A percentile compares a stretch with the other conserved stretches of the same genome.
These are phyloP conservation scores for Herpailurus yagouaroundi DNA, from an alignment of 2,113 vertebrate genomes.

Conservation along the genomic window DNA sequence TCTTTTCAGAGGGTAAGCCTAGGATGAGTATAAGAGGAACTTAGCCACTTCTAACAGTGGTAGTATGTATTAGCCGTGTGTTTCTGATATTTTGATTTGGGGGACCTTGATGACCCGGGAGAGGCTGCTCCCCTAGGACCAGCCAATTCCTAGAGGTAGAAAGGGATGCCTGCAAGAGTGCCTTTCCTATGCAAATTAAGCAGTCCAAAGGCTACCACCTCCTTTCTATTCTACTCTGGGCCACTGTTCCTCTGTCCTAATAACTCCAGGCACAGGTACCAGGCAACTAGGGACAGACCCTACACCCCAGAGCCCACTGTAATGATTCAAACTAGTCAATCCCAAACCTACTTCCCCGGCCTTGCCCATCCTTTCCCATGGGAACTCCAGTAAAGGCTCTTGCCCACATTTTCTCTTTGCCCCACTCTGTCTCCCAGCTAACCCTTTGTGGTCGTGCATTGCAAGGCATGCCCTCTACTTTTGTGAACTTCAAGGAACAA, in stretches of 20 bases:
- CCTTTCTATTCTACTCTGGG: background rate
- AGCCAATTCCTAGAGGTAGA: background rate
- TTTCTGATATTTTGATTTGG: background rate
- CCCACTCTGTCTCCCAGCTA: background rate
- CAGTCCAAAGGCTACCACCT: background rate
- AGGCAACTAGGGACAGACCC: background rate
- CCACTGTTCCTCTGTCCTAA: background rate
- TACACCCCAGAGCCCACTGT: background rate
- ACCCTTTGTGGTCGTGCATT: fast-evolving
- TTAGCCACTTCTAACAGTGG: background rate
- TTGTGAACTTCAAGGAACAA: background rate
- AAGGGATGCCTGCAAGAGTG: background rate
- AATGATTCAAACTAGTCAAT: background rate
- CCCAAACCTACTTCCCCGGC: background rate
- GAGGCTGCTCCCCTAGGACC: background rate
- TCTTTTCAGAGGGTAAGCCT: background rate
- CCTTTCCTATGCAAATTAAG: background rate
- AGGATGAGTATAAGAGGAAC: background rate
- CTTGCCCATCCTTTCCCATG: background rate
- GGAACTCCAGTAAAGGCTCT: background rate
- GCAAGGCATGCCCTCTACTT: background rate
- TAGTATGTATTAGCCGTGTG: too few species aligned
- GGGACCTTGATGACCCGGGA: background rate
- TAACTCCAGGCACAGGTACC: background rate
- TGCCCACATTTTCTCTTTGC: background rate